These are phyloP conservation scores for Astreopora myriophthalma DNA, from an alignment of 64 coral and sea anemone genomes.

Conservation along the genomic window DNA sequence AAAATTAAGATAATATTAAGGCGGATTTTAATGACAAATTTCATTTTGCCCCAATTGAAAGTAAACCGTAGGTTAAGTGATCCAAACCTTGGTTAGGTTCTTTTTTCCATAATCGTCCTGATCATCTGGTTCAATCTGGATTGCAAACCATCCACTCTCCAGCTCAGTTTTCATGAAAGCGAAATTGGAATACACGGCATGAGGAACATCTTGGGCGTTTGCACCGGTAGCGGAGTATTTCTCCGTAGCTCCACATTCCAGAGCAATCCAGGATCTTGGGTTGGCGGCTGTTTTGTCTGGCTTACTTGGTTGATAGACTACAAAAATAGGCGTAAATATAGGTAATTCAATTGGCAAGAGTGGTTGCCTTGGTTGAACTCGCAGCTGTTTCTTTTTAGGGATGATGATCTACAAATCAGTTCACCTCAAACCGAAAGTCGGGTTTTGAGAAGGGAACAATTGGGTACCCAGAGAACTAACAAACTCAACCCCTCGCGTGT, in stretches of 20 bases:
- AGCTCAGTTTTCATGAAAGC: conserved; percentile 69
- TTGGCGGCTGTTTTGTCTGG: conserved; percentile 71
- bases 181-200: conserved; percentile 46
- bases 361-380: too few species aligned
- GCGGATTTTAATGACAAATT: too few species aligned
- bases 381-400: too few species aligned
- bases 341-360: not conserved
- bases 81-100: conserved; percentile 81
- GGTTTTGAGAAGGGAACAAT: too few species aligned
- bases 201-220: conserved; percentile 42
- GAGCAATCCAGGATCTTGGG: conserved; percentile 56
- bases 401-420: too few species aligned
- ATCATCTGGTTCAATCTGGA: conserved; percentile 62
- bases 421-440: too few species aligned
- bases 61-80: too few species aligned
- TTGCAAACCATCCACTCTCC: conserved; percentile 84
- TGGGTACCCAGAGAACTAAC: too few species aligned
- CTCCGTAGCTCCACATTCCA: conserved; percentile 73
- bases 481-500: too few species aligned
- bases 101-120: conserved; percentile 61
- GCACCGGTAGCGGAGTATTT: conserved; percentile 76
- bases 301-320: conserved; percentile 59
- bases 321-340: not conserved
- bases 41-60: too few species aligned
- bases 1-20: too few species aligned